Base-by-base conservation (phyloP, 1,140 invertebrate genomes). In the Drosophila santomea region DNA sequence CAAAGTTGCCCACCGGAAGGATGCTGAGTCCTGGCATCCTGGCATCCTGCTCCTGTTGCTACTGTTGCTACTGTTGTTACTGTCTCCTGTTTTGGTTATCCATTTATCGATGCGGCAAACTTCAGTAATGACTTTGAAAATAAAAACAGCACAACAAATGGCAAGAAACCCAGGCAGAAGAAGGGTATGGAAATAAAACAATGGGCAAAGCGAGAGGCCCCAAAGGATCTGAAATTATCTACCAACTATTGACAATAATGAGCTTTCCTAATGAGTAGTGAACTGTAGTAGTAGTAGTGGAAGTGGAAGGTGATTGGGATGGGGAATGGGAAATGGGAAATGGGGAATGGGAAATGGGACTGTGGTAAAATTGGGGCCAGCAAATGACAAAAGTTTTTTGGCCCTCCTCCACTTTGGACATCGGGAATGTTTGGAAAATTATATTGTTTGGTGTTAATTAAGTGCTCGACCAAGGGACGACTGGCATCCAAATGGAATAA, bases 41-140 rank as follows among this genome's bases (percentile, higher is more conserved):
- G 32, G 25, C 25, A 32, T 55, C 35, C 50, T 38, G 44, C 15
- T 45, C 44, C 44, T 23, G 20, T n/a, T 23, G 25, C 28, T 82
- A 47, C 20, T 17, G 17, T 17, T 17, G 17, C 17, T 17, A 0
- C 63, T 78, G 59, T 32, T 32, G 28, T 7, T 32, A 32, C 28
- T 32, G 38, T 14, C 44, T 74, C 54, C 79, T 88, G 84, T 88
- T 88, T 88, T 88, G 83, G 84, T 89, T 88, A 88, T 89, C 80
- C 83, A 88, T 88, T 88, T 89, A 88, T 86, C 84, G 83, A 88
- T 88, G 80, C 76, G 80, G 80, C 80, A 89, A 88, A 88, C 84
- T 88, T 88, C 83, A 72, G 84, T 88, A 88, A 88, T 88, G 84
- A 89, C 80, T 89, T 89, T 89, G 84, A 88, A 84, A 89, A 89